A percentile compares a stretch with the other conserved stretches of the same genome.
phyloP scores from a whole-genome alignment of 2,113 vertebrate genomes.

The Bufo gargarizans region DNA sequence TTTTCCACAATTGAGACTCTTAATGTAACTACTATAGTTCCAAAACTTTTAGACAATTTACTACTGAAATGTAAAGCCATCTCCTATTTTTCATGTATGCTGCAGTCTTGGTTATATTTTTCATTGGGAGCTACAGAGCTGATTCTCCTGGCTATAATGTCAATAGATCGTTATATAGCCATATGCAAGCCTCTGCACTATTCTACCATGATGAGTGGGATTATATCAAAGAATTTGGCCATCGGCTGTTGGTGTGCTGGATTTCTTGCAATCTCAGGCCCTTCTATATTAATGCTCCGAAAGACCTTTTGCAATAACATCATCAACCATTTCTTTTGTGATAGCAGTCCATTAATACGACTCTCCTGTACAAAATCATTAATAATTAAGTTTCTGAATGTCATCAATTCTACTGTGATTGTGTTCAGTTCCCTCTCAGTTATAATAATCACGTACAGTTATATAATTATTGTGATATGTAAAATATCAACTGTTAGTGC shows the following conservation, averaged over 20 bases:
- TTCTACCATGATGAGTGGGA: not conserved
- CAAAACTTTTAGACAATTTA: not conserved
- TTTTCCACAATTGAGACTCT: not conserved
- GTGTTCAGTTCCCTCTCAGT: too few species aligned
- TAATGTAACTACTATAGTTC: not conserved
- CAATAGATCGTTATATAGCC: constrained; percentile 6
- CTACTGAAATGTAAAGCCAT: not conserved
- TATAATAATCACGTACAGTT: too few species aligned
- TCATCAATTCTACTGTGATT: too few species aligned
- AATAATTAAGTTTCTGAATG: too few species aligned
- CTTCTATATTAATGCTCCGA: not conserved
- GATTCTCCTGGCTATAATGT: not conserved
- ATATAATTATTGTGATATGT: too few species aligned
- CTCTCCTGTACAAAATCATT: too few species aligned
- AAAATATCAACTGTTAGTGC: too few species aligned
- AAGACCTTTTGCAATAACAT: not conserved
- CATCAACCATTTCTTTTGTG: not conserved
- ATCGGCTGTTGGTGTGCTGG: constrained; percentile 8
- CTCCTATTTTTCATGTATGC: not conserved
- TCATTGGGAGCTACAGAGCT: not conserved
- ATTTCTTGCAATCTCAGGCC: not conserved
- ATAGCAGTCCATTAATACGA: not conserved
- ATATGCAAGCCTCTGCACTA: not conserved
- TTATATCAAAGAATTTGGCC: not conserved
- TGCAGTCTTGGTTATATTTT: not conserved